Conservation (phyloP, 2,113 vertebrate species). For the Lota lota region DNA sequence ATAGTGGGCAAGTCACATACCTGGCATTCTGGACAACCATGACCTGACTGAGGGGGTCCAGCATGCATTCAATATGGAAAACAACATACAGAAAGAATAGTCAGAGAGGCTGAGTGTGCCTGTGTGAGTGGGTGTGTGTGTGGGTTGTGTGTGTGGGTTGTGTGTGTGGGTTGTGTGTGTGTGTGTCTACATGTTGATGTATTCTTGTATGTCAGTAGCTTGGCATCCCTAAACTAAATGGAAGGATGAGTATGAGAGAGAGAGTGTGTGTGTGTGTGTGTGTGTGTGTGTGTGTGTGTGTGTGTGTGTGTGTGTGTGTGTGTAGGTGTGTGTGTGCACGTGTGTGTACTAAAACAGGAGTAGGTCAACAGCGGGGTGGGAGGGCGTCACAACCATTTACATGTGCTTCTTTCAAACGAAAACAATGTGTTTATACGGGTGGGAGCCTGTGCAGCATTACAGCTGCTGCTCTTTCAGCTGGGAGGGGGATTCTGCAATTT, state of each 20-base stretch:
- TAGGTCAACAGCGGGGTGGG: neutral
- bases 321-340: neutral
- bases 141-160: slow-evolving; percentile 10
- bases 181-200: neutral
- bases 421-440: neutral
- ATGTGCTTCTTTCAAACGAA: neutral
- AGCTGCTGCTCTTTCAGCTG: slow-evolving; percentile 18
- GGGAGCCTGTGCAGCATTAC: slow-evolving; percentile 20
- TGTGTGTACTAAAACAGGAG: neutral
- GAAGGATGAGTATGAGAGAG: neutral
- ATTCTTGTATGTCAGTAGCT: neutral
- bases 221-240: too few species aligned
- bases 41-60: slow-evolving; percentile 94
- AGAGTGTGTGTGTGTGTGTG: too few species aligned
- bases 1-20: slow-evolving; percentile 73
- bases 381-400: neutral
- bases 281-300: too few species aligned
- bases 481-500: slow-evolving; percentile 20
- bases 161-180: neutral
- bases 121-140: slow-evolving; percentile 21
- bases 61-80: slow-evolving; percentile 78
- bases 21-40: slow-evolving; percentile 99
- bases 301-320: neutral
- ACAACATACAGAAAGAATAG: slow-evolving; percentile 76
- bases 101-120: slow-evolving; percentile 58